phyloP scores from a whole-genome alignment of 2,113 vertebrate genomes.

The Ahaetulla prasina region DNA sequence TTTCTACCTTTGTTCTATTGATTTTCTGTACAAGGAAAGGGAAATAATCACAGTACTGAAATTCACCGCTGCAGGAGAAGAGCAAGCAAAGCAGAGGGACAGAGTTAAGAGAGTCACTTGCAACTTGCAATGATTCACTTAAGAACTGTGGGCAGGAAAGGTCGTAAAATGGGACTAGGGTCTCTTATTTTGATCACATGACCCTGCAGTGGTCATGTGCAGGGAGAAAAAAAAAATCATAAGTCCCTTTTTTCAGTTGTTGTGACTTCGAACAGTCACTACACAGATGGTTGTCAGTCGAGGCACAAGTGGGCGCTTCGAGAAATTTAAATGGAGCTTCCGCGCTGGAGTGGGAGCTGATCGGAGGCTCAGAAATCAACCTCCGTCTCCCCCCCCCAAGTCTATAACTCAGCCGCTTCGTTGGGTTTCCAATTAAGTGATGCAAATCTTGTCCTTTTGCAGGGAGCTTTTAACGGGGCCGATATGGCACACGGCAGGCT shows the following conservation, averaged over 20 bases:
- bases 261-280: not conserved
- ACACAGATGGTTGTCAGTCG: not conserved
- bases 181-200: too few relatives aligned
- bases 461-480: not conserved
- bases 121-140: too few relatives aligned
- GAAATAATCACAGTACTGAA: too few relatives aligned
- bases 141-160: too few relatives aligned
- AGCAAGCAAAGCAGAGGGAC: too few relatives aligned
- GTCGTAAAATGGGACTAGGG: too few relatives aligned
- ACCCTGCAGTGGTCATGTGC: too few relatives aligned
- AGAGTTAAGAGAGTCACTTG: too few relatives aligned
- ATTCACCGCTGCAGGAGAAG: too few relatives aligned
- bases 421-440: not conserved
- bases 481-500: not conserved
- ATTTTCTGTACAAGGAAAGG: too few relatives aligned
- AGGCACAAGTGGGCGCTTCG: not conserved
- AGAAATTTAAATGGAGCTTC: not conserved
- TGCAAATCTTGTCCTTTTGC: not conserved
- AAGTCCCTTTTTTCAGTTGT: not conserved
- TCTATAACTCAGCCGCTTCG: not conserved
- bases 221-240: not conserved
- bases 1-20: too few relatives aligned
- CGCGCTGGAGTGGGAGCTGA: not conserved
- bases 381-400: too few relatives aligned
- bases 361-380: not conserved